phyloP scores from a whole-genome alignment of 2,113 vertebrate genomes.

The Pygoscelis adeliae region DNA sequence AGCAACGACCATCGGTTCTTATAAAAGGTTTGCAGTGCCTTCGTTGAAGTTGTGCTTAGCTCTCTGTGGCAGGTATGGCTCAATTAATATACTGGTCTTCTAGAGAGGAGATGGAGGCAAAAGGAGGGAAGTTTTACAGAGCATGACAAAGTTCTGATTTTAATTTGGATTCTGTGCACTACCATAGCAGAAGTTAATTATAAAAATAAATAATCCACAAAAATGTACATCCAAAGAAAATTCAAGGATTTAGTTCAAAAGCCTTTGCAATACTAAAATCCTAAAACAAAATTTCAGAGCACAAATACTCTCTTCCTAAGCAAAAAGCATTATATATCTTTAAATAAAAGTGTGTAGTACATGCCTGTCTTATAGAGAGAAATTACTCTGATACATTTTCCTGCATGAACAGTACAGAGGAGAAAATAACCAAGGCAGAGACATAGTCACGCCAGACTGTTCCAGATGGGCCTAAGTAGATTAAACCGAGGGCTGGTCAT shows the following conservation, averaged over 20 bases:
- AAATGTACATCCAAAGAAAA: neutral
- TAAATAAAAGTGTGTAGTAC: neutral
- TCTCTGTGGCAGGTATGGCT: neutral
- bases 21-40: constrained; percentile 3
- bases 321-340: neutral
- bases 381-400: neutral
- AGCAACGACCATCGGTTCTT: neutral
- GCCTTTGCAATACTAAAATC: neutral
- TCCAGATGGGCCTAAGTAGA: neutral
- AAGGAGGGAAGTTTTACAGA: neutral
- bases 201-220: neutral
- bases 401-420: neutral
- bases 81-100: neutral
- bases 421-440: constrained; percentile 13
- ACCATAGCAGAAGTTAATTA: neutral
- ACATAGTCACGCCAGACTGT: neutral
- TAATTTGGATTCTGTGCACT: neutral
- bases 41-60: neutral
- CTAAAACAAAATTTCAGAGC: neutral
- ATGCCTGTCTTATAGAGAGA: neutral
- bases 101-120: neutral
- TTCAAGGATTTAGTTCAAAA: neutral
- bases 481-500: neutral
- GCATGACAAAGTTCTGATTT: neutral
- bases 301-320: neutral